Base-by-base conservation (phyloP, 2,797 vertebrate species). In the Selene dorsalis region DNA sequence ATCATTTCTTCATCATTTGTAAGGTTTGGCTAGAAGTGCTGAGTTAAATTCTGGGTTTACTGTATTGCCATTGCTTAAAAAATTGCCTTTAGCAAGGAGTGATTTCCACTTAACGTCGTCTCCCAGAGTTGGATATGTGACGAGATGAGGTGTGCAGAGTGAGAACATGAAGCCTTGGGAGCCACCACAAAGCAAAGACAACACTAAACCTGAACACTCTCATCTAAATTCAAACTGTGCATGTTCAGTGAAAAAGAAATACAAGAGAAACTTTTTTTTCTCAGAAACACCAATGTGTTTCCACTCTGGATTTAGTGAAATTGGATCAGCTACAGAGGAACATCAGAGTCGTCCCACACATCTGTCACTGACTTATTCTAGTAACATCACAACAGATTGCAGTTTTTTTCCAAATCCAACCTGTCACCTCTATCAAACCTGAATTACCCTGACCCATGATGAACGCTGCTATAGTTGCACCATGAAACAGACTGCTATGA, bases 61-160 rank as follows among this genome's bases (percentile, higher is more conserved):
- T 65, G 67, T 50, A 59, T 72, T 70, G 39, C 75, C n/a, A 59
- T 65, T 60, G 28, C 71, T 79, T 35, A 62, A 50, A 14, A 67
- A 64, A 67, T 71, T 53, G 70, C 84, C 73, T 76, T 73, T 56
- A 78, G 69, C 50, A 64, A 66, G 18, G 18, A 81, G 41, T 70
- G 38, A 72, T 75, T 76, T 82, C 13, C 32, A 79, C 56, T 75
- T 63, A 72, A 61, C 30, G n/a, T 17, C 26, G 41, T 53, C 66
- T 78, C 69, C 68, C 22, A 38, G 58, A 69, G 58, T 52, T 43
- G 59, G 58, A 60, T 73, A 66, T 79, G 60, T 75, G 68, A 66
- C 75, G 56, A 78, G 67, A 59, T 35, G 70, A 80, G 45, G 57
- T 57, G 64, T 30, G 73, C 59, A 20, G n/a, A 70, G 41, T 20